phyloP scores from a whole-genome alignment of 2,888 invertebrate species.

The Melinopterus prodromus region DNA sequence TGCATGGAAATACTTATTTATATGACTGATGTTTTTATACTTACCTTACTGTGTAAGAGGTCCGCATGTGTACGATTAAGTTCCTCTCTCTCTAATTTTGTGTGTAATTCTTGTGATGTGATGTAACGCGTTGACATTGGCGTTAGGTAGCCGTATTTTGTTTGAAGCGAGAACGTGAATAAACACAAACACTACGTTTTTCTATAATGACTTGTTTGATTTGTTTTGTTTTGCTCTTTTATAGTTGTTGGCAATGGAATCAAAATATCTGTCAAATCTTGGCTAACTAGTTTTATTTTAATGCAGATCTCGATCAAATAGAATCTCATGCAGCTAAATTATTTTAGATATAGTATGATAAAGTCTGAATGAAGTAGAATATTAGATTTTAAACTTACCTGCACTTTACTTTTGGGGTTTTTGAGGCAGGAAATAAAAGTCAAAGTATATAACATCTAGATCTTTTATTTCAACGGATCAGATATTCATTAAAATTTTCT shows the following conservation, averaged over 20 bases:
- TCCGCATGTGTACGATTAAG: not conserved
- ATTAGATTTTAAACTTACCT: not conserved
- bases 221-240: not conserved
- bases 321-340: too few species aligned
- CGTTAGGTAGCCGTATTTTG: not conserved
- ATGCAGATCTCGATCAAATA: too few species aligned
- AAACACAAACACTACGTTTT: not conserved
- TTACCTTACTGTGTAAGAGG: too few species aligned
- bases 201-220: not conserved
- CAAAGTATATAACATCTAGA: not conserved
- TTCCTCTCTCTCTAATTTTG: not conserved
- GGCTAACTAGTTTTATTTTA: too few species aligned
- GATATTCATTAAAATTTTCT: conserved; percentile 4
- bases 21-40: not conserved
- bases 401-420: not conserved
- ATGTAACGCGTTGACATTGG: not conserved
- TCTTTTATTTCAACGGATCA: not conserved
- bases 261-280: too few species aligned
- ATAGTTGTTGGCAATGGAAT: too few species aligned
- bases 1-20: conserved; percentile 1
- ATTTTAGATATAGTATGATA: too few species aligned
- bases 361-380: not conserved
- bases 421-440: not conserved
- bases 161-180: not conserved
- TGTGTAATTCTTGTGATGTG: not conserved